Evolutionary conservation across 2,888 invertebrate genomes (phyloP), one percentile per base, ranked within the genome.

Genomic region (Odontothrips loti): DNA sequence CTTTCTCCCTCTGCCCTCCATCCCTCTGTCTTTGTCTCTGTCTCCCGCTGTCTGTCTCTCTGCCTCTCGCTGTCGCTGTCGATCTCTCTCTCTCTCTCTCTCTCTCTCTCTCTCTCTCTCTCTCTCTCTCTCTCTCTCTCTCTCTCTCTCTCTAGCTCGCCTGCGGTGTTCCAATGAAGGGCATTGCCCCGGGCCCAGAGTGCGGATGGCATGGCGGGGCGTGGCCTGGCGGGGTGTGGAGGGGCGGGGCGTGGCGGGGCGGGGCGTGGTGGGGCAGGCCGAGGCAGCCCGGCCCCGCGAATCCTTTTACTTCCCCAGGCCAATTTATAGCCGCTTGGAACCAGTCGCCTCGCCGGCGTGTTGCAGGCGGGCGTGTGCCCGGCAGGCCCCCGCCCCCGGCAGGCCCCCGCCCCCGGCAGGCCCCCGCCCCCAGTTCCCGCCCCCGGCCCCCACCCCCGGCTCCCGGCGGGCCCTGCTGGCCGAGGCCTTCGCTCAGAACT

Each of bases 121-220:
- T 17, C 2, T 51, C 51, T 17, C 12, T 6, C 51, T 51, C 9
- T 51, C 51, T 1, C 51, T 51, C 51, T 51, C 12, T 1, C 51
- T 51, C 51, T 51, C 17, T 51, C 51, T 51, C 51, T 51, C 68
- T 75, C 68, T 75, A 23, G 23, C 68, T 1, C 68, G 27, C 58
- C 58, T n/a, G 58, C 58, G 58, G 68, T 75, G 23, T 75, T 75
- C 68, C 68, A 75, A 75, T 75, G 23, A 75, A 27, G 68, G 68
- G 68, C 68, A 75, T 75, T 75, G 68, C 68, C 68, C 68, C 68
- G 68, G 68, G 68, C 68, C 68, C 23, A 75, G 68, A n/a, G 68
- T 75, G 68, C 68, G 68, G 68, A 75, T 27, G 68, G 68, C 23
- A 23, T 68, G 68, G 23, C 68, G 23, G 23, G 51, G 58, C 58